Conservation (phyloP, 2,113 vertebrate species). For the Ictalurus punctatus region DNA sequence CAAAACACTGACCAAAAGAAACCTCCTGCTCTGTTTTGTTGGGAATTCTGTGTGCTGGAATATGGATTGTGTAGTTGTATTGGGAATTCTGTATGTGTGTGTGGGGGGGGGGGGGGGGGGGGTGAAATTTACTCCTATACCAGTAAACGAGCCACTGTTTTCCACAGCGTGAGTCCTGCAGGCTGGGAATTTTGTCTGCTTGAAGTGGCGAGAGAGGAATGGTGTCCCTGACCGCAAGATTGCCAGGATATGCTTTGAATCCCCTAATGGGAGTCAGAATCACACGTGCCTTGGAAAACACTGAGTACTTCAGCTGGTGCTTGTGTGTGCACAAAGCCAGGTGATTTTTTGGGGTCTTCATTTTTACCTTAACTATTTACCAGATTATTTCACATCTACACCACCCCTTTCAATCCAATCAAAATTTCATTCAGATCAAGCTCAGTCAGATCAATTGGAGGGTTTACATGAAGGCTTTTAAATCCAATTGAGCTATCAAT, state of each 20-base stretch:
- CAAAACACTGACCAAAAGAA: slow-evolving; percentile 8
- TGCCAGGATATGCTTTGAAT: slow-evolving; percentile 51
- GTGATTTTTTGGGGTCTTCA: background rate
- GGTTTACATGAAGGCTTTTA: too few species aligned
- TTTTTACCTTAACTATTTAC: background rate
- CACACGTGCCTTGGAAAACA: slow-evolving; percentile 35
- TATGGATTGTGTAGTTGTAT: slow-evolving; percentile 7
- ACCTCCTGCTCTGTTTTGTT: slow-evolving; percentile 19
- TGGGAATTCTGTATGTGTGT: slow-evolving; percentile 36
- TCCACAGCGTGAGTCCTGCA: slow-evolving; percentile 55
- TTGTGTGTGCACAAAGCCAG: background rate
- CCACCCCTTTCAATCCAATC: too few species aligned
- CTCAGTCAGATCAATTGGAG: too few species aligned
- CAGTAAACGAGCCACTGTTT: slow-evolving; percentile 59
- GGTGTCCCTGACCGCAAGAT: slow-evolving; percentile 55
- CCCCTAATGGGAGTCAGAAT: slow-evolving; percentile 45
- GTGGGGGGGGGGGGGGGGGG: background rate
- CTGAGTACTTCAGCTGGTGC: background rate
- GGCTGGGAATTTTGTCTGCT: slow-evolving; percentile 62
- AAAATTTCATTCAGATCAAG: too few species aligned
- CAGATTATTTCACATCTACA: too few species aligned
- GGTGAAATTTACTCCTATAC: slow-evolving; percentile 22
- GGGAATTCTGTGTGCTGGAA: slow-evolving; percentile 29
- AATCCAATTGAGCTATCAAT: too few species aligned
- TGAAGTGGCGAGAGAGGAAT: slow-evolving; percentile 72